These are phyloP conservation scores for Synanceia verrucosa DNA, from an alignment of 2,797 vertebrate genomes.

Conservation along the genomic window DNA sequence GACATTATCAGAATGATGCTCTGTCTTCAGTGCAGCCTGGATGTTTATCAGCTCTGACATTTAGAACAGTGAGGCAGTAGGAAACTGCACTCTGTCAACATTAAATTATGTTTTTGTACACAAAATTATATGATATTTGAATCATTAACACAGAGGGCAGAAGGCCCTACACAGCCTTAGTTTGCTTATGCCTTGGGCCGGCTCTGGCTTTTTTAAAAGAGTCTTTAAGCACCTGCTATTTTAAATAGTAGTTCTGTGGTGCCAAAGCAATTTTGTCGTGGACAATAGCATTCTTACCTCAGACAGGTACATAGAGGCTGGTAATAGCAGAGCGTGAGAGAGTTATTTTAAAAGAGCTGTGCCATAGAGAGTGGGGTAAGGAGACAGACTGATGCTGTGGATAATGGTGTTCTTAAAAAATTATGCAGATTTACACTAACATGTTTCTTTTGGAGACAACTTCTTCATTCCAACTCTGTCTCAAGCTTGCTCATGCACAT, in stretches of 20 bases:
- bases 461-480: background rate
- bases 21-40: too few species aligned
- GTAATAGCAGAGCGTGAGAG: background rate
- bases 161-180: too few species aligned
- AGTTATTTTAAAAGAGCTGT: background rate
- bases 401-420: background rate
- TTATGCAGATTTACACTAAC: background rate
- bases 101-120: too few species aligned
- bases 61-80: too few species aligned
- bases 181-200: too few species aligned
- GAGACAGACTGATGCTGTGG: background rate
- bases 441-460: background rate
- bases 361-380: background rate
- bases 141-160: too few species aligned
- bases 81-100: too few species aligned
- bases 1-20: too few species aligned
- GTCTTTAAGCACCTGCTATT: background rate
- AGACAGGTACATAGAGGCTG: background rate
- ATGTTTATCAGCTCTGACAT: too few species aligned
- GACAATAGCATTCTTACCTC: background rate
- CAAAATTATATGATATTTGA: too few species aligned
- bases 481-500: background rate
- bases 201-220: background rate
- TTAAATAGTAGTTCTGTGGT: background rate
- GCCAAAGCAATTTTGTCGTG: background rate